These are phyloP conservation scores for Atta cephalotes DNA, from an alignment of 1,140 invertebrate genomes.

Conservation along the genomic window DNA sequence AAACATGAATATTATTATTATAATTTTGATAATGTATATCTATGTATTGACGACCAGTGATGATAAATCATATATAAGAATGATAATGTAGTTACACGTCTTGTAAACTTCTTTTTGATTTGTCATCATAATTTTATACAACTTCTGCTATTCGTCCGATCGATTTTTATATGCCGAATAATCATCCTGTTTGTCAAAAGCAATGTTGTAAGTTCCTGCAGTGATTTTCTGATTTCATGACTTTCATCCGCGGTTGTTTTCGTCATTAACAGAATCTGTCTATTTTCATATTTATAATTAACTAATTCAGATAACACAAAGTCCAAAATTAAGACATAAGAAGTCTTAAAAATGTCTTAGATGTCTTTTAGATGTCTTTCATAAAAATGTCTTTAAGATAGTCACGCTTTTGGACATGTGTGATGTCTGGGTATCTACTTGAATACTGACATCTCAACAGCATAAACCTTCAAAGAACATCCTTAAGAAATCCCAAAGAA, in stretches of 20 bases:
- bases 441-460: background rate
- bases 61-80: conserved; percentile 20
- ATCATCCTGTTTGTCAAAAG: conserved; percentile 1
- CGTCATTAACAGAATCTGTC: background rate
- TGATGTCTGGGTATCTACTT: background rate
- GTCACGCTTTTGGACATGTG: too few species aligned
- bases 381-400: too few species aligned
- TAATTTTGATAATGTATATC: conserved; percentile 17
- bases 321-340: too few species aligned
- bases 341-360: too few species aligned
- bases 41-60: background rate
- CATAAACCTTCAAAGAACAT: too few species aligned
- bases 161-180: conserved; percentile 15
- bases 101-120: conserved; percentile 18
- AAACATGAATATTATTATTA: conserved; percentile 11
- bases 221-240: background rate
- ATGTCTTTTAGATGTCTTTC: too few species aligned
- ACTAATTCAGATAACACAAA: too few species aligned
- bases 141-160: background rate
- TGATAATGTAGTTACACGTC: background rate
- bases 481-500: too few species aligned
- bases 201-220: conserved; percentile 1
- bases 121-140: conserved; percentile 38
- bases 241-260: background rate
- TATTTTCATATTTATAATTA: background rate